Base-by-base conservation (phyloP, 2,888 invertebrate species). In the Acronicta alni region DNA sequence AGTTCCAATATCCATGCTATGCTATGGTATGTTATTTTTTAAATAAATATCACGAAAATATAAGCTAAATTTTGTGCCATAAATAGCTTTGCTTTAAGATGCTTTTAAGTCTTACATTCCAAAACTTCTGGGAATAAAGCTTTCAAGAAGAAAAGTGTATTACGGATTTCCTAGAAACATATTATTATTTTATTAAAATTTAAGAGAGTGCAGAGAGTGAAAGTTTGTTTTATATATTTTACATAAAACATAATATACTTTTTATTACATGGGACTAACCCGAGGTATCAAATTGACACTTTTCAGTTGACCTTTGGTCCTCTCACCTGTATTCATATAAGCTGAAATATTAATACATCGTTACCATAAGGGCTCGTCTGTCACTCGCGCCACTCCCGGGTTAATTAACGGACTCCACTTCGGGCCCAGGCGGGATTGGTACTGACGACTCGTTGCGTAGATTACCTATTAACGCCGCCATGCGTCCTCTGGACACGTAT, bases 401-500 rank as follows among this genome's bases (percentile, higher is more conserved):
- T 79, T 75, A 75, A 75, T 78, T 78, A 75, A 78, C 61, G 64
- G 44, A 44, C 53, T 61, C 57, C 60, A 53, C 62, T 60, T 57
- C 58, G 57, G 57, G 57, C 57, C 51, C 49, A 41, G 42, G 45
- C 54, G 70, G 77, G 77, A 77, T 77, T 71, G 79, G 63, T 67
- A 67, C 65, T 60, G 61, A 44, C 75, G 63, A 51, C 47, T 67
- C 77, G 62, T 45, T 66, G 57, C 58, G 63, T 73, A 71, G 74
- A 77, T 77, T 77, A 66, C 55, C 77, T 79, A 77, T 79, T 77
- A 77, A 73, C 59, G 37, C 47, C 23, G 30, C 32, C 26, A 35
- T 43, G 49, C 15, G 53, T 57, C 52, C 23, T 43, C 20, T 39
- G 39, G 32, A 39, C 62, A 56, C 45, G 42, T 55, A 41, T 45